Evolutionary conservation across 2,797 vertebrate genomes (phyloP), one percentile per base, ranked within the genome.

Genomic region (Anabas testudineus): DNA sequence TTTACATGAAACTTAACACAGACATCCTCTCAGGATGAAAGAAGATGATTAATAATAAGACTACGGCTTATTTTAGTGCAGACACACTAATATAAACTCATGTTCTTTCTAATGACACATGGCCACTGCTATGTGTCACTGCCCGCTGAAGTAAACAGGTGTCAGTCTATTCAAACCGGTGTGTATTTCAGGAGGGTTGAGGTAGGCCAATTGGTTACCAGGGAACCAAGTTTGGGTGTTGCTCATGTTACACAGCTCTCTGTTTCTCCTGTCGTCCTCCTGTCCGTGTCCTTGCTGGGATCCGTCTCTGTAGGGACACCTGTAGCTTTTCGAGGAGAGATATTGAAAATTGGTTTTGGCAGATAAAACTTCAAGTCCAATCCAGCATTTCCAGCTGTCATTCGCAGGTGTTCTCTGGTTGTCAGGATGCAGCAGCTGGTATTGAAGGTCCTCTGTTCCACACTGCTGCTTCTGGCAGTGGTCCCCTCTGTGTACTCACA

Each of bases 181-280:
- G 81, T 91, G 60, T 64, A 21, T 91, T 90, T 88, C 91, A 84
- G 76, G 51, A 71, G 80, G 69, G 73, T 61, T 77, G 82, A 85
- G 82, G 60, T 71, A 71, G 71, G 45, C 73, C 76, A 69, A 37
- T 26, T 39, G 76, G 90, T 93, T 91, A 85, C 91, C 60, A 53
- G 80, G 91, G 34, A 80, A 93, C 90, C 67, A 56, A 70, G 84
- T 90, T 90, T 86, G 61, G 71, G 59, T 71, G 69, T 66, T 2
- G 68, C 82, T 93, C 90, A 80, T 82, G 74, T 93, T 93, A 88
- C 92, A 82, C 70, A 73, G 70, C 46, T 83, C 80, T 69, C 69
- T 55, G 62, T 67, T 53, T 65, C 85, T 74, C 39, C 62, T 72
- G 69, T 83, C 77, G 69, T 83, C 77, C 68, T 71, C 73, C 62